Evolutionary conservation across 2,797 vertebrate species (phyloP).

Genomic region (Carapus acus): DNA sequence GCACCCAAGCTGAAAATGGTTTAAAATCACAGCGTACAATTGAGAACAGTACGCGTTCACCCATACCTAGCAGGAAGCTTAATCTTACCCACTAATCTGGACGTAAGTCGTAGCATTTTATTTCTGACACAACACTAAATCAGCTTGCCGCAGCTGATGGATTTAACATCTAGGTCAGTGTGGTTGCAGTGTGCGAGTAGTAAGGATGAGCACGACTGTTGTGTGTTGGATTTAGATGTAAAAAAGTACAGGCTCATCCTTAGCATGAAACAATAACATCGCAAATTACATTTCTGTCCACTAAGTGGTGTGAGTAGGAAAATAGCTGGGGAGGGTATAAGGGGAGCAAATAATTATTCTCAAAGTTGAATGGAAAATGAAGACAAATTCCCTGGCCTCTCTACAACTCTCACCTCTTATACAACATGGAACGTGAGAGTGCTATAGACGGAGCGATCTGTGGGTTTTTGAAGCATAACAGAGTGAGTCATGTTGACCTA

Average conservation of each 20-base stretch:
- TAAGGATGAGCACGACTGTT: conserved; percentile 7
- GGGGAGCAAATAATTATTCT: too few relatives aligned
- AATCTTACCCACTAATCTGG: conserved; percentile 28
- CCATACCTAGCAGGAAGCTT: conserved; percentile 25
- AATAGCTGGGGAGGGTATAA: conserved; percentile 5
- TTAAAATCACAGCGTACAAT: too few relatives aligned
- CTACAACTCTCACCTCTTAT: conserved; percentile 55
- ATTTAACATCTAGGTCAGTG: conserved; percentile 61
- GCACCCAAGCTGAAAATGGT: too few relatives aligned
- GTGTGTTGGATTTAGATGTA: conserved; percentile 2
- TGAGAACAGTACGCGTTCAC: conserved; percentile 17
- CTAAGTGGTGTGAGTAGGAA: conserved; percentile 7
- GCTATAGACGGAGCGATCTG: conserved; percentile 63
- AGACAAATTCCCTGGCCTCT: conserved; percentile 11
- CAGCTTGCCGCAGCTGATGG: conserved; percentile 57
- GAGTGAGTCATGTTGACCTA: conserved; percentile 79
- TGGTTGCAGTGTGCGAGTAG: conserved; percentile 34
- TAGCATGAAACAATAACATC: not conserved
- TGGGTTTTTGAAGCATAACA: conserved; percentile 72
- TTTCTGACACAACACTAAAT: conserved; percentile 57
- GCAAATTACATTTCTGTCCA: not conserved
- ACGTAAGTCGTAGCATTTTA: conserved; percentile 48
- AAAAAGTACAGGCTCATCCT: not conserved
- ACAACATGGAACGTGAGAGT: conserved; percentile 63
- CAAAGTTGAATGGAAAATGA: not conserved